phyloP scores from a whole-genome alignment of 2,888 invertebrate genomes.

The Geophilus truncorum region DNA sequence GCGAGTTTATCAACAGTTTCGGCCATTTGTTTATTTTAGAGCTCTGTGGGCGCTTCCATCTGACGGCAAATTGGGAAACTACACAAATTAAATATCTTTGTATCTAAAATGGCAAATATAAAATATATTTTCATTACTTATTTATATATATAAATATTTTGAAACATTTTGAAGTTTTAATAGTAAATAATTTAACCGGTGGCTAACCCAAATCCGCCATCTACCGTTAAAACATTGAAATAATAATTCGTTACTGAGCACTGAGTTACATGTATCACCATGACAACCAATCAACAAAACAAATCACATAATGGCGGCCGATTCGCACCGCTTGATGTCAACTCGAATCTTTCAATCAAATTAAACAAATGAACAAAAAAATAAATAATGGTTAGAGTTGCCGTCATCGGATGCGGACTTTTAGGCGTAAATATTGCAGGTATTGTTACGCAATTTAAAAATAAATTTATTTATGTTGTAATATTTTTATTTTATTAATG shows the following conservation, averaged over 20 bases:
- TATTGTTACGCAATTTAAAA: no score
- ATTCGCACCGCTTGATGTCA: neutral
- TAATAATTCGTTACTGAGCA: neutral
- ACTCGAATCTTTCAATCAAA: neutral
- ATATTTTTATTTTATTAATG: neutral
- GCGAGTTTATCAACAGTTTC: neutral
- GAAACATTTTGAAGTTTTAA: no score
- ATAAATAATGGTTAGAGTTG: slow-evolving; percentile 47
- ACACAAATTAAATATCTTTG: no score
- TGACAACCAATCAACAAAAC: neutral
- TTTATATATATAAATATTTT: no score
- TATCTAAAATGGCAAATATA: no score
- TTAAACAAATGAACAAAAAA: neutral
- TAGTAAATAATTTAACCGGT: no score
- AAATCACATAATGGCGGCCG: neutral
- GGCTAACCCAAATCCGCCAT: no score
- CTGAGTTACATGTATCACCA: no score
- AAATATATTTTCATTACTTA: no score
- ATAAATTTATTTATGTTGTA: neutral
- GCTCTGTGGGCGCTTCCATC: neutral
- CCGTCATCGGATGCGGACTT: slow-evolving; percentile 50
- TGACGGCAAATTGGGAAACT: neutral
- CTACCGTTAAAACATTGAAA: no score
- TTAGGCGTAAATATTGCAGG: slow-evolving; percentile 51
- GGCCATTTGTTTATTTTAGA: neutral